These are phyloP conservation scores for Phalacrocorax aristotelis DNA, from an alignment of 2,113 vertebrate species.

Conservation along the genomic window DNA sequence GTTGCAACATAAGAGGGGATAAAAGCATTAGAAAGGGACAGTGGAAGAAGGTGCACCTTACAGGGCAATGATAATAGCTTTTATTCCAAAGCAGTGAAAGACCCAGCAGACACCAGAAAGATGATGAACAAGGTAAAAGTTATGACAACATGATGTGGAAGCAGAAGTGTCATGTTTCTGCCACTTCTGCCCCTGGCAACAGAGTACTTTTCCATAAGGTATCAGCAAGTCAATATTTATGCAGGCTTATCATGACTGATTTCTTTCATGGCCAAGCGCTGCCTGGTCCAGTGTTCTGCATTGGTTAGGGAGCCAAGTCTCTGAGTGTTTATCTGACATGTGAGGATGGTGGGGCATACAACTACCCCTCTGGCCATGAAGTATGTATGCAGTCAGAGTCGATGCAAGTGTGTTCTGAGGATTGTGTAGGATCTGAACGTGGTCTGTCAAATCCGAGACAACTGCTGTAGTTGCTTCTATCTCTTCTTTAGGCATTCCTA, in stretches of 20 bases:
- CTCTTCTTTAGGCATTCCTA: background rate
- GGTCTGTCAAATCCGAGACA: background rate
- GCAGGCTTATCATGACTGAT: background rate
- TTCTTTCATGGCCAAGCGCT: background rate
- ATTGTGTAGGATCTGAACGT: background rate
- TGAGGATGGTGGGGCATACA: too few relatives aligned
- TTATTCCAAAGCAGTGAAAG: background rate
- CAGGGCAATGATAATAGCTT: background rate
- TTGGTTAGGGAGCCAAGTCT: background rate
- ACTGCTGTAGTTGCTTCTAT: background rate
- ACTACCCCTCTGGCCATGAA: rapidly evolving
- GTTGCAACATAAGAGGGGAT: background rate
- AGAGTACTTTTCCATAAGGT: background rate
- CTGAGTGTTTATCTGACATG: background rate
- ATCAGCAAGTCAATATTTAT: background rate
- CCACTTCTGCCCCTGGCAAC: background rate
- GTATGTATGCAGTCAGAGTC: background rate
- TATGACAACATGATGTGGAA: background rate
- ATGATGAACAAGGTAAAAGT: background rate
- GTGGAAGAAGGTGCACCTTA: background rate
- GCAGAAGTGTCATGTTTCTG: background rate
- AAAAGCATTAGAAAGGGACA: background rate
- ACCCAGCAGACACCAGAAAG: background rate
- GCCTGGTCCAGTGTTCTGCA: background rate
- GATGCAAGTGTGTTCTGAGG: background rate